Evolutionary conservation across 2,888 invertebrate genomes (phyloP).

Genomic region (Cynaeus angustus): DNA sequence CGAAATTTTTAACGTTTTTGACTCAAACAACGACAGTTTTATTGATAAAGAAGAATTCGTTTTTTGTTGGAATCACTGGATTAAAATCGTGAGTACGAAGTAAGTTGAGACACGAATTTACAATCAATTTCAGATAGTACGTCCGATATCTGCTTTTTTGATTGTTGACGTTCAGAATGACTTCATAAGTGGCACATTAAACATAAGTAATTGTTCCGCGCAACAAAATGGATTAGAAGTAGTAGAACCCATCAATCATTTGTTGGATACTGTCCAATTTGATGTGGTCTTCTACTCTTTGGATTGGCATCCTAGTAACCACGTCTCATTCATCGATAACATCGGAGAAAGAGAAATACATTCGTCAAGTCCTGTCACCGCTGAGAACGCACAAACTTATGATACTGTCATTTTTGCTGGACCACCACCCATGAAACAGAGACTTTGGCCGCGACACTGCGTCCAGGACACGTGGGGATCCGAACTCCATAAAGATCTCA

Average conservation of each 20-base stretch:
- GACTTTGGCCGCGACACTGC: slow-evolving; percentile 97
- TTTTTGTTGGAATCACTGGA: slow-evolving; percentile 93
- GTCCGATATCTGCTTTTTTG: slow-evolving; percentile 90
- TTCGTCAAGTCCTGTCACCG: slow-evolving; percentile 81
- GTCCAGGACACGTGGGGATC: slow-evolving; percentile 97
- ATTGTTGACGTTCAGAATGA: slow-evolving; percentile 99
- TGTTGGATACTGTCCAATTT: slow-evolving; percentile 87
- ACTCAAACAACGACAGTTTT: slow-evolving; percentile 83
- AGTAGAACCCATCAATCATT: slow-evolving; percentile 91
- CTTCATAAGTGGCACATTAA: slow-evolving; percentile 95
- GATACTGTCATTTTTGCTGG: slow-evolving; percentile 96
- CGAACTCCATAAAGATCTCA: slow-evolving; percentile 91
- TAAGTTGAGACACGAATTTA: background rate
- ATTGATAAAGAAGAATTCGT: slow-evolving; percentile 89
- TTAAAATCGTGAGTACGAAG: slow-evolving; percentile 81
- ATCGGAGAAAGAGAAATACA: slow-evolving; percentile 84
- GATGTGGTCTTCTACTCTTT: slow-evolving; percentile 93
- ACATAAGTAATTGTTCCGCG: slow-evolving; percentile 94
- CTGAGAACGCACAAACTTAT: slow-evolving; percentile 86
- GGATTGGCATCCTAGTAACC: slow-evolving; percentile 98
- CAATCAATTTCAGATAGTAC: slow-evolving; percentile 78
- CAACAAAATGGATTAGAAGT: slow-evolving; percentile 94
- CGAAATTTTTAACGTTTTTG: slow-evolving; percentile 88
- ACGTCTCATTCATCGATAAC: slow-evolving; percentile 97
- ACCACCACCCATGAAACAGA: slow-evolving; percentile 88